phyloP scores from a whole-genome alignment of 2,113 vertebrate genomes.

The Gobius niger region DNA sequence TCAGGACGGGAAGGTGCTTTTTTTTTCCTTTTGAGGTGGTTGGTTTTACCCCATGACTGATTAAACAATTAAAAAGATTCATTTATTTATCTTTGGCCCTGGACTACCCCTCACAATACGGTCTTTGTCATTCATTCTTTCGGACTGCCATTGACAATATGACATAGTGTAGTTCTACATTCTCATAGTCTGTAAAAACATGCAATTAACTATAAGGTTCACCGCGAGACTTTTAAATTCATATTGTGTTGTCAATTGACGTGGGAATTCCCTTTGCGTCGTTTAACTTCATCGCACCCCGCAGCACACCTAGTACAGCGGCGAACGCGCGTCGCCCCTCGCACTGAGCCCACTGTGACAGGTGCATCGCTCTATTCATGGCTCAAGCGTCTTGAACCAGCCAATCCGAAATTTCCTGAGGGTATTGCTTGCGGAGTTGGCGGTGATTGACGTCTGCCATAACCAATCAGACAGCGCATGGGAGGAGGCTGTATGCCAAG shows the following conservation, averaged over 20 bases:
- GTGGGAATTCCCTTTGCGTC: background rate
- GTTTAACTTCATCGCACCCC: constrained; percentile 34
- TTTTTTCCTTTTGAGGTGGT: too few relatives aligned
- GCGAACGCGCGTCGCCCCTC: constrained; percentile 9
- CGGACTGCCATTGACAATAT: background rate
- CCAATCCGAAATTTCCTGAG: constrained; percentile 58
- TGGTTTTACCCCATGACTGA: too few relatives aligned
- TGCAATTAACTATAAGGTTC: background rate
- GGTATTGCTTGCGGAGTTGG: constrained; percentile 34
- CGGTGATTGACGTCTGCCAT: constrained; percentile 45
- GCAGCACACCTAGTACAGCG: constrained; percentile 21
- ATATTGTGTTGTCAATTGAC: background rate
- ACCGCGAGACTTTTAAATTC: background rate
- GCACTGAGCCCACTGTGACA: constrained; percentile 61
- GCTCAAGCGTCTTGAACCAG: constrained; percentile 34
- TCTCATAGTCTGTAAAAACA: background rate
- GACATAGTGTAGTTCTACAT: background rate
- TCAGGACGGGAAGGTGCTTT: too few relatives aligned
- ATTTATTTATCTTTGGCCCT: too few relatives aligned
- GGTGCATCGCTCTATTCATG: constrained; percentile 63
- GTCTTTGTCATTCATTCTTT: too few relatives aligned
- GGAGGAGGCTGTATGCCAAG: constrained; percentile 56
- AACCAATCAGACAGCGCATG: constrained; percentile 62
- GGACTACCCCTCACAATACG: too few relatives aligned
- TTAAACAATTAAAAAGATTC: too few relatives aligned